These are phyloP conservation scores for Stictocephala bisonia DNA, from an alignment of 2,888 invertebrate species.

Conservation along the genomic window DNA sequence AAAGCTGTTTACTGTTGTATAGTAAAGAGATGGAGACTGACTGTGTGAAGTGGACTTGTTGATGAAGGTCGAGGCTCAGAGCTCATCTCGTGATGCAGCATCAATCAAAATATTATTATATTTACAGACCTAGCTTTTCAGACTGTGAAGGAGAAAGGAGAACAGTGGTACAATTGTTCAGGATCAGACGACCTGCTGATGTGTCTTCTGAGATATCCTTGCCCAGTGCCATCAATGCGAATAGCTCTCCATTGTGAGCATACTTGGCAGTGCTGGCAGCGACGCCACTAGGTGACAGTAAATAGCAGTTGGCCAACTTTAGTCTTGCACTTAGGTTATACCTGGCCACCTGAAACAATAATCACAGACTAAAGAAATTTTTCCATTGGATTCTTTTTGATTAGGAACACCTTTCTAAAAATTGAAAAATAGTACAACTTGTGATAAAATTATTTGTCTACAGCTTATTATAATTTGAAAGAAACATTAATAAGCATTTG, in stretches of 20 bases:
- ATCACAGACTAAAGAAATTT: neutral
- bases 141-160: constrained; percentile 67
- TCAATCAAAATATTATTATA: too few relatives aligned
- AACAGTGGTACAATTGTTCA: constrained; percentile 80
- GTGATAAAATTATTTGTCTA: too few relatives aligned
- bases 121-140: constrained; percentile 5
- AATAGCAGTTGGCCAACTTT: constrained; percentile 74
- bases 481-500: too few relatives aligned
- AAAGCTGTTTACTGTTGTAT: too few relatives aligned
- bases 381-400: neutral
- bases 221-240: constrained; percentile 77
- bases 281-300: constrained; percentile 75
- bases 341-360: constrained; percentile 68
- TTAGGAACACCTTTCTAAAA: constrained; percentile 6
- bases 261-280: constrained; percentile 80
- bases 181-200: constrained; percentile 80
- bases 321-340: constrained; percentile 76
- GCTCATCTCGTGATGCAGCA: too few relatives aligned
- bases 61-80: too few relatives aligned
- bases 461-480: too few relatives aligned
- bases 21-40: too few relatives aligned
- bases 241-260: constrained; percentile 79
- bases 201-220: constrained; percentile 86
- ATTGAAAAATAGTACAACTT: neutral
- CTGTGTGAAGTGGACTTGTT: too few relatives aligned